Conservation (phyloP, 2,888 invertebrate species). For the Cordylochernes scorpioides region DNA sequence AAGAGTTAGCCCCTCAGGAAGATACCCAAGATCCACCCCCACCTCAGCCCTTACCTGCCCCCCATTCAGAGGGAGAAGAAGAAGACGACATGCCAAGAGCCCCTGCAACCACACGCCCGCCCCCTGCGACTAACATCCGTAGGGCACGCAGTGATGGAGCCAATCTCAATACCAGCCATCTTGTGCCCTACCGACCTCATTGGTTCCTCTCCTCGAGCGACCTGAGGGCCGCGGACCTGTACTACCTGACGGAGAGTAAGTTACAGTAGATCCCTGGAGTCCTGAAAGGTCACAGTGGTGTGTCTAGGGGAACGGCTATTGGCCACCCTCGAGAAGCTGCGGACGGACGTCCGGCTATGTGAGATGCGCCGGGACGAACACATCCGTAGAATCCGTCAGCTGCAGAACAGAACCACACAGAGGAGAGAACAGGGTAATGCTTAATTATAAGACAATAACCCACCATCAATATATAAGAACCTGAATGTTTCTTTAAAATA, state of each 20-base stretch:
- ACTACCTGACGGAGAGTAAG: conserved; percentile 9
- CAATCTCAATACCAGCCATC: too few species aligned
- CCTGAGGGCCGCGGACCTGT: conserved; percentile 8
- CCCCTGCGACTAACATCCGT: too few species aligned
- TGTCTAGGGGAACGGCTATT: conserved; percentile 9
- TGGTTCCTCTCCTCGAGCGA: conserved; percentile 10
- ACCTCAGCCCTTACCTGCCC: too few species aligned
- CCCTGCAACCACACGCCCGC: too few species aligned
- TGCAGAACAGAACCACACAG: conserved; percentile 11
- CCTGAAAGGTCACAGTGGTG: too few species aligned
- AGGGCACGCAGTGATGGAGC: background rate
- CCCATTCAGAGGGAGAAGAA: too few species aligned
- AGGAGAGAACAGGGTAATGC: conserved; percentile 12
- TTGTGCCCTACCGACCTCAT: too few species aligned
- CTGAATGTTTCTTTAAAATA: too few species aligned
- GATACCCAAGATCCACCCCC: too few species aligned
- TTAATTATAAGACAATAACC: conserved; percentile 1
- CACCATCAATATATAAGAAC: conserved; percentile 2
- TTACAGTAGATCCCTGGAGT: too few species aligned
- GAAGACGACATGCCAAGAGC: too few species aligned
- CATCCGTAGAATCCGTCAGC: conserved; percentile 10
- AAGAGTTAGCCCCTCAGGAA: too few species aligned
- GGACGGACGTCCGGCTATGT: conserved; percentile 7
- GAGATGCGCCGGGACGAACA: conserved; percentile 11
- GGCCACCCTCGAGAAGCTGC: conserved; percentile 8